phyloP scores from a whole-genome alignment of 2,888 invertebrate genomes.

The Pollenia labialis region DNA sequence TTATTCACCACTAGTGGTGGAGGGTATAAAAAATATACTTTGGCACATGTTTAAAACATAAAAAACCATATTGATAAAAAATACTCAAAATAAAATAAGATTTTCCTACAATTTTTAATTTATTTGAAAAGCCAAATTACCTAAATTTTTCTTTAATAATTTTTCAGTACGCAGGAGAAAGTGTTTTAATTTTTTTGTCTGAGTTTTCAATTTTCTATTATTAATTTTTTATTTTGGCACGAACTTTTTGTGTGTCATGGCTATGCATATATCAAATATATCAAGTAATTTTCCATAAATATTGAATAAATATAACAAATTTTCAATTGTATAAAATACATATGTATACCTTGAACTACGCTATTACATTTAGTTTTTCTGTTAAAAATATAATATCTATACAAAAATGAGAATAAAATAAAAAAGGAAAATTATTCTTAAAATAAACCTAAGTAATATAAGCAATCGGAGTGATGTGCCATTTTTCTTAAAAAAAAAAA shows the following conservation, averaged over 20 bases:
- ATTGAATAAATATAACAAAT: not conserved
- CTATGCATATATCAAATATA: slow-evolving; percentile 39
- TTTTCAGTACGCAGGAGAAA: not conserved
- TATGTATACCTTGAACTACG: slow-evolving; percentile 57
- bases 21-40: not conserved
- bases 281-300: slow-evolving; percentile 28
- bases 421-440: slow-evolving; percentile 21
- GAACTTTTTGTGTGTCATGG: slow-evolving; percentile 60
- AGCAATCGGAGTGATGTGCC: slow-evolving; percentile 16
- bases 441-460: slow-evolving; percentile 32
- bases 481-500: slow-evolving; percentile 3
- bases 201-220: not conserved
- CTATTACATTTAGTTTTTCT: slow-evolving; percentile 51
- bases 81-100: too few relatives aligned
- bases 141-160: not conserved
- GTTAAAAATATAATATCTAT: slow-evolving; percentile 5
- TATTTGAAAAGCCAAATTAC: too few relatives aligned
- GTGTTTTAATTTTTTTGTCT: not conserved
- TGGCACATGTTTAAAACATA: not conserved
- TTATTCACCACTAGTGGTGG: too few relatives aligned
- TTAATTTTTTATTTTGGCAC: not conserved
- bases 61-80: not conserved
- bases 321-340: slow-evolving; percentile 17
- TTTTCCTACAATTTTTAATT: too few relatives aligned
- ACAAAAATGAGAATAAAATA: slow-evolving; percentile 1